Base-by-base conservation (phyloP, 2,888 invertebrate species). In the Yponomeuta evonymella region DNA sequence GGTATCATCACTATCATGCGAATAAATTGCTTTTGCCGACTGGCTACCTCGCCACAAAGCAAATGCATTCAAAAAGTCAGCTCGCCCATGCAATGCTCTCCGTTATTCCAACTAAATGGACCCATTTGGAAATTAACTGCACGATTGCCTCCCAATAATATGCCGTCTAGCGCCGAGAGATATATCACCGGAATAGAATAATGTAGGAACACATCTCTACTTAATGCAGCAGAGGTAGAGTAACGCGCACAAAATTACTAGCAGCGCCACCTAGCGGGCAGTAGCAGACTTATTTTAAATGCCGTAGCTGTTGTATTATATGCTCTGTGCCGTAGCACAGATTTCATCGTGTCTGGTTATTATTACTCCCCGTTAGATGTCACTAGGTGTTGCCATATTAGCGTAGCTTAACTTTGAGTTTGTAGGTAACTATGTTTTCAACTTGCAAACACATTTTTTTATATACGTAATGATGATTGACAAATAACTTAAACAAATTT, bases 101-200 rank as follows among this genome's bases (percentile, higher is more conserved):
- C 83, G 83, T 87, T 88, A 86, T 88, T 86, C 86, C 83, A 82
- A 80, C 84, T 88, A 88, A 90, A 89, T 89, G 87, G 81, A 76
- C 84, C 86, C 84, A 88, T 90, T 89, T 86, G 79, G 81, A 87
- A 88, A 89, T 89, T 89, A 89, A 87, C 86, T 89, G 87, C 88
- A 82, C 88, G 84, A 88, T 88, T 88, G 85, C 87, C 84, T 83
- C 80, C 81, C 81, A 83, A 88, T 87, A 90, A 89, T 86, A 81
- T 76, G 82, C 78, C 76, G 77, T 15, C 12, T 78, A 82, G 80
- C 79, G 78, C 78, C 80, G 79, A 79, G 78, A 81, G 84, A 82
- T 83, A 80, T 79, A 80, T 79, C 81, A 79, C 76, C 75, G 77
- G 76, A 78, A 78, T 76, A 77, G 43, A 43, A 5, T 58, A 58